phyloP scores from a whole-genome alignment of 1,140 invertebrate genomes.

The Ips nitidus region DNA sequence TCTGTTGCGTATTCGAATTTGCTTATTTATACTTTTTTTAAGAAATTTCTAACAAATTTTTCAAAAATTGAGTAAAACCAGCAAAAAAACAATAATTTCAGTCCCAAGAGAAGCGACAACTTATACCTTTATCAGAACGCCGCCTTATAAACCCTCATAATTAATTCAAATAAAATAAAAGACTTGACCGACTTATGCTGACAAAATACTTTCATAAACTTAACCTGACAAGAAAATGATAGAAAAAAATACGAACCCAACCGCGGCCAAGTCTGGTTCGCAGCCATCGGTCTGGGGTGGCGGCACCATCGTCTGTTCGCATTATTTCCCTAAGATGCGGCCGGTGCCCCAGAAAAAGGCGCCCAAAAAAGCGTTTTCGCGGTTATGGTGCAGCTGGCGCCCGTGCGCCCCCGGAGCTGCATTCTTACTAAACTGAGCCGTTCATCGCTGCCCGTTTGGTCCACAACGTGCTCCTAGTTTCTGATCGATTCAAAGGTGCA shows the following conservation, averaged over 20 bases:
- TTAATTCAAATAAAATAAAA: no score
- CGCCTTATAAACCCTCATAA: no score
- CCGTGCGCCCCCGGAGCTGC: slow-evolving; percentile 26
- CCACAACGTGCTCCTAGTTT: slow-evolving; percentile 28
- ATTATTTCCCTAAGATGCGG: slow-evolving; percentile 25
- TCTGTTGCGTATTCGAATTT: no score
- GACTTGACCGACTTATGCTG: no score
- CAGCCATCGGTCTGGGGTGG: slow-evolving; percentile 33
- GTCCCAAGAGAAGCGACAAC: no score
- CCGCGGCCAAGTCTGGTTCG: slow-evolving; percentile 35
- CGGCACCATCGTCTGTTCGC: slow-evolving; percentile 34
- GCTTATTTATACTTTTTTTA: no score
- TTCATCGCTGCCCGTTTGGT: slow-evolving; percentile 9
- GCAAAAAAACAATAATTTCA: no score
- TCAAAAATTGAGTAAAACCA: no score
- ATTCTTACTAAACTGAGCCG: slow-evolving; percentile 14
- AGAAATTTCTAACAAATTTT: no score
- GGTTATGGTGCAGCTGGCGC: slow-evolving; percentile 22
- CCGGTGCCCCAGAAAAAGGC: slow-evolving; percentile 30
- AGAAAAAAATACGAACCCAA: slow-evolving; percentile 27
- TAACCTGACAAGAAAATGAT: background rate
- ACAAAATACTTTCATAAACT: no score
- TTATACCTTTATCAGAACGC: no score
- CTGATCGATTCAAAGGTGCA: slow-evolving; percentile 28
- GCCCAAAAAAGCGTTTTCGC: slow-evolving; percentile 36